Evolutionary conservation across 35 echinoderm and acorn worm genomes (phyloP), one percentile per base, ranked within the genome.

Genomic region (Apostichopus japonicus): DNA sequence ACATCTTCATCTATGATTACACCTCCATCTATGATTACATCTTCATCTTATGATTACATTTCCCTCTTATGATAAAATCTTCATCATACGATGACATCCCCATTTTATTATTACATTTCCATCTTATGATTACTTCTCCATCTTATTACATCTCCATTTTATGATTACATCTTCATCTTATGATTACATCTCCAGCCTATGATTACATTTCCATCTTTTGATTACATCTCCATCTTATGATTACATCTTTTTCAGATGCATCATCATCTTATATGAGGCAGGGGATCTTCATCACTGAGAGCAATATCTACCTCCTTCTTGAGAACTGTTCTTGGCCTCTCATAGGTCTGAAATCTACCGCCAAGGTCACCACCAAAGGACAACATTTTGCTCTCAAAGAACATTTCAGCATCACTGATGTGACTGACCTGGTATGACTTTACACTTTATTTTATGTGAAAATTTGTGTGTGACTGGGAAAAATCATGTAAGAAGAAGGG

Each of bases 321-420:
- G 90, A 91, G 90, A 91, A 91, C 33, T 78, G 90, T 77, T 79
- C 77, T 53, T 91, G 90, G 90, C 90, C 90, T 21, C 77, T 91
- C 44, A 0, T 58, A 8, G 72, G 76, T n/a, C 19, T 54, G 14
- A 78, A 91, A 59, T 78, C 90, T 15, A 57, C 23, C 17, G 17
- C 4, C 24, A 77, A 78, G 25, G 61, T 89, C 56, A 67, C 86
- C 59, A 14, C 33, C 73, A 91, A 58, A 91, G 90, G 90, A 10
- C 51, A 91, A 19, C 90, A 91, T 58, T 91, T 78, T 53, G 58
- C 77, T 57, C 71, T 78, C 54, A 91, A 91, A 73, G 90, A 91
- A 78, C 24, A 79, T 19, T 55, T 79, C 53, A 78, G 23, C 52
- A n/a, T 91, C 19, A 91, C 90, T 4, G 90, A 91, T 25, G 55